These are phyloP conservation scores for Drosophila conformis DNA, from an alignment of 2,888 invertebrate species.

Conservation along the genomic window DNA sequence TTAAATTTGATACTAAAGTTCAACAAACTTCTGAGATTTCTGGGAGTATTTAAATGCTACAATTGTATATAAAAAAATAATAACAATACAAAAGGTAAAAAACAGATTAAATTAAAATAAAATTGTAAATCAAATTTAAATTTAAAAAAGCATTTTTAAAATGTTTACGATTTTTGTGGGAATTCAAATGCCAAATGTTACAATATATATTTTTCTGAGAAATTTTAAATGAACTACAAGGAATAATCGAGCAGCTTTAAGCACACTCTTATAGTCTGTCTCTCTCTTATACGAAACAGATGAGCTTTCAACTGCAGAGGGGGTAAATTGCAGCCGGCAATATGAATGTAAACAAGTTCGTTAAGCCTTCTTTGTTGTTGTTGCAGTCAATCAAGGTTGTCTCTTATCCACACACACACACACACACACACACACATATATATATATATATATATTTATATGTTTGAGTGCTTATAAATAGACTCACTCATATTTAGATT, in stretches of 20 bases:
- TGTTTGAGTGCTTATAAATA: conserved; percentile 50
- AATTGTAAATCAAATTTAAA: no score
- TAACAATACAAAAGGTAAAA: no score
- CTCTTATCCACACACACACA: conserved; percentile 7
- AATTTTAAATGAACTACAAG: neutral
- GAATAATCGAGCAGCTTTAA: neutral
- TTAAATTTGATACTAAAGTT: no score
- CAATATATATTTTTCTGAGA: neutral
- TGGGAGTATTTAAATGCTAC: neutral
- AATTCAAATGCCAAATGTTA: neutral
- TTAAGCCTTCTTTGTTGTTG: conserved; percentile 62
- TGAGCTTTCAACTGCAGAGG: conserved; percentile 1
- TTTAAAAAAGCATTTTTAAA: no score
- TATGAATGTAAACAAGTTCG: conserved; percentile 77
- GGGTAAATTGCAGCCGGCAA: conserved; percentile 55
- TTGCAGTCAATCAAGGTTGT: conserved; percentile 71
- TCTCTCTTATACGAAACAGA: neutral
- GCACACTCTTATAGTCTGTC: neutral
- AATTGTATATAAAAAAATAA: no score
- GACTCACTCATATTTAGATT: conserved; percentile 23
- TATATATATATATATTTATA: neutral
- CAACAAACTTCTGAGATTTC: neutral
- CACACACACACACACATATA: neutral
- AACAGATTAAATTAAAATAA: no score
- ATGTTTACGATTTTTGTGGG: no score